A percentile compares a stretch with the other conserved stretches of the same genome.
Evolutionary conservation across 2,113 vertebrate species (phyloP).

Genomic region (Tetraodon nigroviridis): DNA sequence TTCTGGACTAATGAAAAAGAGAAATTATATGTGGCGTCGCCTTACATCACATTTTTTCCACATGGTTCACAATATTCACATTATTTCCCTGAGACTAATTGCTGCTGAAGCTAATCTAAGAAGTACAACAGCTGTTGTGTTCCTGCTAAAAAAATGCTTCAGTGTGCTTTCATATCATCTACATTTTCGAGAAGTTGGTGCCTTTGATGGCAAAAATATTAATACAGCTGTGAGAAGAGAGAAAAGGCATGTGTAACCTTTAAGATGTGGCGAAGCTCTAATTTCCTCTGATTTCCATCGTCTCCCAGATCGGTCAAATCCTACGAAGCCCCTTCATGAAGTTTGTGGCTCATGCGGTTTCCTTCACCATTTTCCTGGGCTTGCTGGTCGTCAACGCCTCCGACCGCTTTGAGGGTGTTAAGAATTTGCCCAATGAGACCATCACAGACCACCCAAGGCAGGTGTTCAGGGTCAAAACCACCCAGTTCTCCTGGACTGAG

Average conservation of each 20-base stretch:
- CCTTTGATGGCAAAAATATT: no score
- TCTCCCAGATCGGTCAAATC: constrained; percentile 84
- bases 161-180: not conserved
- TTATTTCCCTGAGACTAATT: constrained; percentile 21
- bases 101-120: constrained; percentile 5
- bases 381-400: constrained; percentile 91
- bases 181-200: no score
- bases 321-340: constrained; percentile 97
- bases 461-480: constrained; percentile 95
- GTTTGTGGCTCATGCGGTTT: constrained; percentile 95
- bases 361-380: constrained; percentile 93
- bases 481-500: constrained; percentile 97
- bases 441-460: constrained; percentile 92
- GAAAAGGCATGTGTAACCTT: not conserved
- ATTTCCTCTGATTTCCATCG: not conserved
- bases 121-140: constrained; percentile 49
- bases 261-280: not conserved
- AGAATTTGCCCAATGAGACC: constrained; percentile 94
- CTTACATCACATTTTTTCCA: constrained; percentile 4
- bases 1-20: constrained; percentile 6
- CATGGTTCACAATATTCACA: constrained; percentile 31
- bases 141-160: constrained; percentile 23
- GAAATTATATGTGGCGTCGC: not conserved
- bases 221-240: no score
- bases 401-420: constrained; percentile 92